Conservation (phyloP, 37 sponge, comb jelly and placozoan genomes). For the Ephydatia muelleri region DNA sequence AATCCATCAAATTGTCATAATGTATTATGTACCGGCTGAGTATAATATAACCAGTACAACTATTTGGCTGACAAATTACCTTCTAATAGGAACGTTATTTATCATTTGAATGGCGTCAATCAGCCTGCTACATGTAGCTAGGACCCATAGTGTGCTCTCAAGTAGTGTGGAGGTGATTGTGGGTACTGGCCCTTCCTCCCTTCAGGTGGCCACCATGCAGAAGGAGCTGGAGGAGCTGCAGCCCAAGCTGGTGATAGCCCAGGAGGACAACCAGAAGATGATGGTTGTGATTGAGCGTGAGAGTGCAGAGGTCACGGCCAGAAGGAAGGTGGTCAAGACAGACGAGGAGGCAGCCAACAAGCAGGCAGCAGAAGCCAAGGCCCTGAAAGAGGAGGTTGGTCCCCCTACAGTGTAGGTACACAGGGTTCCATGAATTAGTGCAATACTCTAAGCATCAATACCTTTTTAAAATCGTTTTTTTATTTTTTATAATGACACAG, state of each 20-base stretch:
- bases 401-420: background rate
- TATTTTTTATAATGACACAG: too few species aligned
- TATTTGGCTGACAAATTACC: too few species aligned
- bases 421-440: background rate
- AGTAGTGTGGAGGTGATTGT: too few species aligned
- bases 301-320: conserved; percentile 86
- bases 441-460: too few species aligned
- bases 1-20: too few species aligned
- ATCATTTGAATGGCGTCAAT: too few species aligned
- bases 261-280: conserved; percentile 92
- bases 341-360: conserved; percentile 93
- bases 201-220: conserved; percentile 93
- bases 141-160: too few species aligned
- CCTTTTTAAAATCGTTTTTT: too few species aligned
- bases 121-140: too few species aligned
- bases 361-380: conserved; percentile 90
- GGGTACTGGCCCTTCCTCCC: background rate
- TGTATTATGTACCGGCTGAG: too few species aligned
- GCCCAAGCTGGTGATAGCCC: conserved; percentile 89
- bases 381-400: conserved; percentile 91
- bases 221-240: conserved; percentile 96
- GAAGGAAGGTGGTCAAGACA: conserved; percentile 82
- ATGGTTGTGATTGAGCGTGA: conserved; percentile 95
- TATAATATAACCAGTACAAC: too few species aligned
- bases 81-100: too few species aligned